A percentile compares a stretch with the other conserved stretches of the same genome.
Conservation (phyloP, 2,797 vertebrate genomes). For the Acanthis flammea region DNA sequence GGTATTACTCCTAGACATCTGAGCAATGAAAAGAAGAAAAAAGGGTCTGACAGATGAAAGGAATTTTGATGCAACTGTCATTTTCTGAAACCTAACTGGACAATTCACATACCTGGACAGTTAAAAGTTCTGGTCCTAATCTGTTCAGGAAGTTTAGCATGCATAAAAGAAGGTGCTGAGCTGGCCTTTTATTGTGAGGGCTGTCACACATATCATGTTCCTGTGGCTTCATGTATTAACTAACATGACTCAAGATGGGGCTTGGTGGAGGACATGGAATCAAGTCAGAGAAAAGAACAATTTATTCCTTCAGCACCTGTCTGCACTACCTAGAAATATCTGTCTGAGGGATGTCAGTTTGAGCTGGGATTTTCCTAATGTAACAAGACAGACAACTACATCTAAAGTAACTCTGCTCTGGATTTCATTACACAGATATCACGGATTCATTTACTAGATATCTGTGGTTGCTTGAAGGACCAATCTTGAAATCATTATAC, state of each 20-base stretch:
- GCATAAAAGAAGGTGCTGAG: background rate
- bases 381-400: background rate
- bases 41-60: background rate
- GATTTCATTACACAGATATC: background rate
- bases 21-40: background rate
- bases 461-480: background rate
- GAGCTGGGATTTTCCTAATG: background rate
- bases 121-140: background rate
- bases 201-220: background rate
- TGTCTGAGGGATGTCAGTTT: background rate
- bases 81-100: background rate
- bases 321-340: background rate
- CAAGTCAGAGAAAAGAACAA: background rate
- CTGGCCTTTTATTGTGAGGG: background rate
- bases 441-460: background rate
- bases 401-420: background rate
- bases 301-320: background rate
- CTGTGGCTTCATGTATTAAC: background rate
- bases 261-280: background rate
- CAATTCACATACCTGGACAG: background rate
- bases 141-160: background rate
- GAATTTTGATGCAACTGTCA: background rate
- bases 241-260: fast-evolving
- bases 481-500: background rate
- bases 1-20: background rate